Conservation (phyloP, 2,888 invertebrate genomes). For the Seira sanloemensis region DNA sequence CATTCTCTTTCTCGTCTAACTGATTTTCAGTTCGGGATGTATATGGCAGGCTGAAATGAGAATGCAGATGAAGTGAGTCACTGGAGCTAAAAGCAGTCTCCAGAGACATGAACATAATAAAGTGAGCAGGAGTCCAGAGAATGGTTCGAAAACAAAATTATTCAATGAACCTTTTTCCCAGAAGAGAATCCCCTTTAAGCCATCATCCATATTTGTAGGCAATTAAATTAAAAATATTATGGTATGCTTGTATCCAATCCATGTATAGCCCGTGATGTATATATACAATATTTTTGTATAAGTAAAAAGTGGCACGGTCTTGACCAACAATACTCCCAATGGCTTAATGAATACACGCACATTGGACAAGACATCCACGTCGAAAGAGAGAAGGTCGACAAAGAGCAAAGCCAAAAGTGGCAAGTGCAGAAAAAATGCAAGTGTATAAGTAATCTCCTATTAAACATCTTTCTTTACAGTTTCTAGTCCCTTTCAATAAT, state of each 20-base stretch:
- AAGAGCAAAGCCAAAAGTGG: not conserved
- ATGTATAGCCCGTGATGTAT: not conserved
- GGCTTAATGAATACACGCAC: not conserved
- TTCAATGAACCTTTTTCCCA: no score
- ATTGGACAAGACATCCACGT: not conserved
- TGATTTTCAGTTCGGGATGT: no score
- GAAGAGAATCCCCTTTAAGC: no score
- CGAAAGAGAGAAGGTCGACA: conserved; percentile 1
- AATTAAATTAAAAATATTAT: not conserved
- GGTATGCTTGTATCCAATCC: not conserved
- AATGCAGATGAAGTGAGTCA: no score
- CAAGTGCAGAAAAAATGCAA: conserved; percentile 27
- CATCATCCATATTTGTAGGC: no score
- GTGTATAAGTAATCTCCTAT: not conserved
- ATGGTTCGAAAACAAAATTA: no score
- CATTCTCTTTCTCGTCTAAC: no score
- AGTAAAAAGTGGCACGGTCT: conserved; percentile 54
- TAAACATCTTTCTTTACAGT: not conserved
- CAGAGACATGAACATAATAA: no score
- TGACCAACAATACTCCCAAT: conserved; percentile 39
- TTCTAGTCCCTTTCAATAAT: conserved; percentile 49
- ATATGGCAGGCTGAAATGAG: no score
- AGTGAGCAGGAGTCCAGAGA: no score
- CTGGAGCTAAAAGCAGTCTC: no score
- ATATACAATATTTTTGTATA: not conserved